These are phyloP conservation scores for Raja brachyura DNA, from an alignment of 2,113 vertebrate genomes.

Conservation along the genomic window DNA sequence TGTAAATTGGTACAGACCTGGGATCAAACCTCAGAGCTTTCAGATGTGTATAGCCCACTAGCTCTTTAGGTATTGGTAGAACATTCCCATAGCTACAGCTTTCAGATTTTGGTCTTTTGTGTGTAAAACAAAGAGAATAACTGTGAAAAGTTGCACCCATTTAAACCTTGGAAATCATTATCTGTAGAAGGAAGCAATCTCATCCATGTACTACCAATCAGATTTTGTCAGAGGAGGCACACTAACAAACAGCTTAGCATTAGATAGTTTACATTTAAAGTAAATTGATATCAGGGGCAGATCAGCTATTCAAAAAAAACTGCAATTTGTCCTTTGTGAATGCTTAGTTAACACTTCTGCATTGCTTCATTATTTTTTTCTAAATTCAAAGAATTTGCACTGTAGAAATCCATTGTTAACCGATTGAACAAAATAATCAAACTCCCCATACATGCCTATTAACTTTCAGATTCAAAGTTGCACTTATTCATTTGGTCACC, in stretches of 20 bases:
- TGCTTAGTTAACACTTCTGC: not conserved
- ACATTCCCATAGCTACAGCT: not conserved
- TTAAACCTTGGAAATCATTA: not conserved
- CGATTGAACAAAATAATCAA: not conserved
- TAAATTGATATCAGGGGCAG: not conserved
- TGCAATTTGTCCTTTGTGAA: not conserved
- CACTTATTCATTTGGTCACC: not conserved
- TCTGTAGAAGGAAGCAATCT: not conserved
- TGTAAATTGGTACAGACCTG: not conserved
- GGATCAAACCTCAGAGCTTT: not conserved
- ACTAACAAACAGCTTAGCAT: not conserved
- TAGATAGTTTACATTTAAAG: not conserved
- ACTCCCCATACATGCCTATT: not conserved
- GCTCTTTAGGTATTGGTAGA: not conserved
- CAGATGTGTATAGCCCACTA: not conserved
- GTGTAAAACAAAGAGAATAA: not conserved
- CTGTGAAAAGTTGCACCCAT: not conserved
- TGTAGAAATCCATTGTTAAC: not conserved
- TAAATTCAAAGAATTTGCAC: not conserved
- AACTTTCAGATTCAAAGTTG: not conserved
- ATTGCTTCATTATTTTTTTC: not conserved
- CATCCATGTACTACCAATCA: not conserved
- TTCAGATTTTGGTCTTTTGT: not conserved
- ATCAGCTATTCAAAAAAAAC: not conserved
- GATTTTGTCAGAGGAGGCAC: not conserved